Conservation (phyloP, 2,888 invertebrate species). For the Halocaridina rubra region DNA sequence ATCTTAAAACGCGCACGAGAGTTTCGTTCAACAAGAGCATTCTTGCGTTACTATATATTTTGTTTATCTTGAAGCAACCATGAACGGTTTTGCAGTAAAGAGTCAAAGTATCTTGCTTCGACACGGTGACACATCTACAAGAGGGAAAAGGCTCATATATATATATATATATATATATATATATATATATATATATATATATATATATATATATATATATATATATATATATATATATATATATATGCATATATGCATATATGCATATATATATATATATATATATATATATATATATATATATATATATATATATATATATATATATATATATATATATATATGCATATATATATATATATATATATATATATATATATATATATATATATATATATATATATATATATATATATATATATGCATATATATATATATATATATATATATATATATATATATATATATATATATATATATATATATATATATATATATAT, state of each 20-base stretch:
- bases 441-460: slow-evolving; percentile 1
- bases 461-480: neutral
- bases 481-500: neutral
- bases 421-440: neutral
- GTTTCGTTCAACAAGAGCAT: no score
- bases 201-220: neutral
- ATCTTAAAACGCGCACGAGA: no score
- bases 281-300: neutral
- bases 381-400: neutral
- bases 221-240: neutral
- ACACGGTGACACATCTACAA: no score
- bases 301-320: neutral
- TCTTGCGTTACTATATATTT: no score
- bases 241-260: neutral
- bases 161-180: neutral
- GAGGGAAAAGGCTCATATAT: no score
- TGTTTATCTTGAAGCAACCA: no score
- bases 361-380: neutral
- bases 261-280: neutral
- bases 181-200: neutral
- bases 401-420: neutral
- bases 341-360: neutral
- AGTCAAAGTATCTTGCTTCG: no score
- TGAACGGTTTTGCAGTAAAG: no score
- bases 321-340: neutral